Conservation (phyloP, 2,113 vertebrate genomes). For the Gasterosteus aculeatus region DNA sequence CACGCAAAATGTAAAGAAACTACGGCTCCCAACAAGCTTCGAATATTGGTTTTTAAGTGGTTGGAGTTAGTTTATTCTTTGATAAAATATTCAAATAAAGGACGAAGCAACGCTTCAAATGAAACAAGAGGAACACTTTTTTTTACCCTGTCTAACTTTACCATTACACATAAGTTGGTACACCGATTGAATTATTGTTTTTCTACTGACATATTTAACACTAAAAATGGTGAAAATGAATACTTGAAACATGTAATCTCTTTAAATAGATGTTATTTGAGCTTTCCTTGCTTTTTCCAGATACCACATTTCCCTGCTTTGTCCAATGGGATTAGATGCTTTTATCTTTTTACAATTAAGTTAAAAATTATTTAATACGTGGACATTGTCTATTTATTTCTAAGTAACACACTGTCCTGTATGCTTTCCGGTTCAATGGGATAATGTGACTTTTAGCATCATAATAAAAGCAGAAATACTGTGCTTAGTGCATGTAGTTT, state of each 20-base stretch:
- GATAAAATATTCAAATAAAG: slow-evolving; percentile 13
- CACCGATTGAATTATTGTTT: neutral
- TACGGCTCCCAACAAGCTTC: slow-evolving; percentile 1
- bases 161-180: neutral
- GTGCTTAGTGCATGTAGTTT: slow-evolving; percentile 24
- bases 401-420: neutral
- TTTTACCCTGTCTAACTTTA: slow-evolving; percentile 20
- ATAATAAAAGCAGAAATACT: slow-evolving; percentile 38
- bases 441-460: slow-evolving; percentile 20
- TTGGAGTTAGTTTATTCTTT: slow-evolving; percentile 15
- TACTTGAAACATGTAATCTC: neutral
- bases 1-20: slow-evolving; percentile 8
- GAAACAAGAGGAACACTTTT: slow-evolving; percentile 25
- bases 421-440: neutral
- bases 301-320: neutral
- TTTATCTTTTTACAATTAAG: neutral
- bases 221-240: slow-evolving; percentile 12
- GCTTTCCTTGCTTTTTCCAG: neutral
- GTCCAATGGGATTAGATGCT: neutral
- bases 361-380: slow-evolving; percentile 1
- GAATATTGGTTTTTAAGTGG: slow-evolving; percentile 10
- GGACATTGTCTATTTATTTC: neutral
- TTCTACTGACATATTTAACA: slow-evolving; percentile 1
- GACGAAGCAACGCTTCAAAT: slow-evolving; percentile 7
- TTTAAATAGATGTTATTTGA: neutral